These are phyloP conservation scores for Cyprinus carpio DNA, from an alignment of 2,113 vertebrate genomes.

Conservation along the genomic window DNA sequence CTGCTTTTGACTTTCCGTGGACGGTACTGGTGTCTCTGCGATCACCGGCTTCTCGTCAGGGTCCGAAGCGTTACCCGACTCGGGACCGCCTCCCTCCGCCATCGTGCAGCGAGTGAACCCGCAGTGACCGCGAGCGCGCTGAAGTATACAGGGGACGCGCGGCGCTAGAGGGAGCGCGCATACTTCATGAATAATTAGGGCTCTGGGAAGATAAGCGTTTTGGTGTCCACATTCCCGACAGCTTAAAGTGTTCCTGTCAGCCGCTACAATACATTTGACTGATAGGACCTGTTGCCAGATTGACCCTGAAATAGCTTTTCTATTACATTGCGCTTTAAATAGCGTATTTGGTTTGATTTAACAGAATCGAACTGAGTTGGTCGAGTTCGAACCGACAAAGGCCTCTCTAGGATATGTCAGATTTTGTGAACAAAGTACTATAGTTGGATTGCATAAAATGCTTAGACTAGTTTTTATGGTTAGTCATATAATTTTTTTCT, in stretches of 20 bases:
- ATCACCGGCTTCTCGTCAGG: conserved; percentile 78
- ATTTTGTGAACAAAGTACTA: too few relatives aligned
- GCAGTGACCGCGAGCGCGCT: conserved; percentile 68
- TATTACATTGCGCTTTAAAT: neutral
- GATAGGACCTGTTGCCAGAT: neutral
- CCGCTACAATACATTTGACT: neutral
- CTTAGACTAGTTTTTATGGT: too few relatives aligned
- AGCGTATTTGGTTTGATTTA: too few relatives aligned
- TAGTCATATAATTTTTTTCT: too few relatives aligned
- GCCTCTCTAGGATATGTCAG: too few relatives aligned
- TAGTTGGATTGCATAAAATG: too few relatives aligned
- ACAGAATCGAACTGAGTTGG: too few relatives aligned
- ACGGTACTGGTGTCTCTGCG: conserved; percentile 70
- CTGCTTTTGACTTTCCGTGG: conserved; percentile 78
- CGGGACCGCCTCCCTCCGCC: conserved; percentile 84
- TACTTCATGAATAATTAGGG: neutral
- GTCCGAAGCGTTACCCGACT: conserved; percentile 77
- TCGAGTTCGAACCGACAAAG: too few relatives aligned
- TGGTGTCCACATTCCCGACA: neutral
- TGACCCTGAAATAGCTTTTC: neutral
- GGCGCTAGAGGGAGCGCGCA: conserved; percentile 32
- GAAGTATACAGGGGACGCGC: conserved; percentile 48
- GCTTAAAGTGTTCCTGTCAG: too few relatives aligned
- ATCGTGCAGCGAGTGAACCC: conserved; percentile 75
- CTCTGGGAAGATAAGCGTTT: neutral